phyloP scores from a whole-genome alignment of 2,888 invertebrate genomes.

The Acanthoscelides obtectus region DNA sequence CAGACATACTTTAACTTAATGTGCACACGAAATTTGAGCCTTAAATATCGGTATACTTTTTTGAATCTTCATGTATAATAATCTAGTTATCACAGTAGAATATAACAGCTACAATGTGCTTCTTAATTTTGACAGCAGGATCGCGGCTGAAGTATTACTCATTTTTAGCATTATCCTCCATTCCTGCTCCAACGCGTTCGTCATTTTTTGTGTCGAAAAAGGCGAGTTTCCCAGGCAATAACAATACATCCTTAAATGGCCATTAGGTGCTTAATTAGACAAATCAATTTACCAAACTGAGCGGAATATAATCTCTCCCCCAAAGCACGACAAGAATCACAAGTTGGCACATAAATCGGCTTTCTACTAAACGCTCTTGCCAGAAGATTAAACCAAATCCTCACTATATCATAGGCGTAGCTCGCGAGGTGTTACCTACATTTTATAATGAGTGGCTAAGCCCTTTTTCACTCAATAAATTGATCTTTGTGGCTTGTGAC shows the following conservation, averaged over 20 bases:
- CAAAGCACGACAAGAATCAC: not conserved
- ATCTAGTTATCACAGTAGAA: no score
- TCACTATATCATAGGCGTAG: not conserved
- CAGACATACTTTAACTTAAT: no score
- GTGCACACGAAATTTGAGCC: no score
- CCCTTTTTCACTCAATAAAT: no score
- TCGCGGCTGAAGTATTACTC: not conserved
- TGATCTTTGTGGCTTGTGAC: no score
- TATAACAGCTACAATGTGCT: no score
- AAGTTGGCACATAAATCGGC: not conserved
- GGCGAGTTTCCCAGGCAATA: not conserved
- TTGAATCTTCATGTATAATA: no score
- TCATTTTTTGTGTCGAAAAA: not conserved
- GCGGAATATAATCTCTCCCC: not conserved
- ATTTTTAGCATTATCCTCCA: not conserved
- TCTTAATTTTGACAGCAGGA: not conserved
- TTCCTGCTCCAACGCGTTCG: not conserved
- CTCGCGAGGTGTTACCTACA: no score
- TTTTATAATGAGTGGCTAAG: no score
- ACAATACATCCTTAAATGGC: not conserved
- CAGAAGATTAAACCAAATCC: not conserved
- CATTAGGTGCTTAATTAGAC: not conserved
- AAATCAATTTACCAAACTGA: not conserved
- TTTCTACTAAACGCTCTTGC: not conserved
- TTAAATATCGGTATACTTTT: no score